Base-by-base conservation (phyloP, 2,797 vertebrate species). In the Rachycentron canadum region DNA sequence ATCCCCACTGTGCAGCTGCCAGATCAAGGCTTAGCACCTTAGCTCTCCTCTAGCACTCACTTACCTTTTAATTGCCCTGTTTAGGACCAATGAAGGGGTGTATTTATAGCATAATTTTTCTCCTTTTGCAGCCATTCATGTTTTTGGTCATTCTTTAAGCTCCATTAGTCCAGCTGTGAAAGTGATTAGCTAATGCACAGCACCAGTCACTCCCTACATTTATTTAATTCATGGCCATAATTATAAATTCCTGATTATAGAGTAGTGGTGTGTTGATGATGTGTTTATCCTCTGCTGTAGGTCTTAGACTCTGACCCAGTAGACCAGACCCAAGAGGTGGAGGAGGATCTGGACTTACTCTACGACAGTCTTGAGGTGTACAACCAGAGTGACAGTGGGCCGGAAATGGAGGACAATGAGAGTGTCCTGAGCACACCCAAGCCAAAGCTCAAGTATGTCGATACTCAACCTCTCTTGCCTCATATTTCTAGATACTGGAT, bases 341-440 rank as follows among this genome's bases (percentile, higher is more conserved):
- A 96, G 84, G 95, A 96, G 86, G 95, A 95, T 87, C 89, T 96
- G 91, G 95, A 96, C 66, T 86, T 96, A 32, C 92, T 96, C 21
- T 96, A 96, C 1, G 95, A 96, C 88, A 95, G 95, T 61, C 90
- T 96, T 65, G 95, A 95, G 82, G 94, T 94, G 7, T 96, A 95
- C 87, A 96, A 96, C 86, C 95, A 95, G 91, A 96, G 95, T 19
- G 95, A 96, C 91, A 96, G 95, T 23, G 95, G 94, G n/a, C 95
- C 95, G 0, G 95, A 96, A 84, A 89, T 95, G 93, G 95, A 95
- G 80, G 95, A 96, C 87, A 95, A 93, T 7, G 95, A 96, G 83
- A 96, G 95, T 9, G 91, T 96, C 65, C 85, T 95, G 62, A 96
- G 95, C 87, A 96, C 95, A 0, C 95, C 95, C 38, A 96, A 96